Evolutionary conservation across 2,888 invertebrate species (phyloP), one percentile per base, ranked within the genome.

Genomic region (Caenorhabditis japonica): DNA sequence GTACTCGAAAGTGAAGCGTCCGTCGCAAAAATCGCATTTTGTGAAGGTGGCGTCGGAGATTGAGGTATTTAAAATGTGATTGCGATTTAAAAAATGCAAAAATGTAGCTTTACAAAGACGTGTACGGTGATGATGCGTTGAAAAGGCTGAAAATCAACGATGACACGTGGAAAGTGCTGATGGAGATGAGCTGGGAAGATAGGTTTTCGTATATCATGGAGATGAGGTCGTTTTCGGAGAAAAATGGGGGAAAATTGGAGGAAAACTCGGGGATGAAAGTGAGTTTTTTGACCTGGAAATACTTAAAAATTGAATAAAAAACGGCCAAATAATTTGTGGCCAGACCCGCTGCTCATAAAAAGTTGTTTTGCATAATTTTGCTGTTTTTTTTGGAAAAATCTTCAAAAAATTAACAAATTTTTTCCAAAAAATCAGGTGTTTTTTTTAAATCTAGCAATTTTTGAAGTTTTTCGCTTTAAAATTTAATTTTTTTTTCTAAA

Each of bases 161-260:
- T 51, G 41, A 43, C 17, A 72, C 49, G 47, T 72, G 72, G 72
- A 15, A 36, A 41, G 23, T 72, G 52, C 44, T 72, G 39, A 66
- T 72, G 72, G 60, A 72, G 19, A 60, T 72, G 44, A 47, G 41
- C 10, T 72, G 66, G 64, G 55, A 72, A 1, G 72, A 72, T 27
- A 25, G 72, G n/a, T 60, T 25, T 49, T 55, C 21, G n/a, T 72
- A 72, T 34, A 7, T 72, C 15, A 27, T 66, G 51, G 64, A 64
- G 27, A 19, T 51, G 34, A 23, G 15, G 1, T 47, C 19, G 47
- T 39, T 3, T 46, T 41, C 27, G 38, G 15, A 36, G 34, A 27
- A 34, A 27, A 27, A 47, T 36, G 19, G 7, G 21, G 23, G 21
- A 5, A 49, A 55, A 46, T 25, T 23, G 17, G 17, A 1, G 38